Evolutionary conservation across 2,113 vertebrate species (phyloP).

Genomic region (Mobula birostris): DNA sequence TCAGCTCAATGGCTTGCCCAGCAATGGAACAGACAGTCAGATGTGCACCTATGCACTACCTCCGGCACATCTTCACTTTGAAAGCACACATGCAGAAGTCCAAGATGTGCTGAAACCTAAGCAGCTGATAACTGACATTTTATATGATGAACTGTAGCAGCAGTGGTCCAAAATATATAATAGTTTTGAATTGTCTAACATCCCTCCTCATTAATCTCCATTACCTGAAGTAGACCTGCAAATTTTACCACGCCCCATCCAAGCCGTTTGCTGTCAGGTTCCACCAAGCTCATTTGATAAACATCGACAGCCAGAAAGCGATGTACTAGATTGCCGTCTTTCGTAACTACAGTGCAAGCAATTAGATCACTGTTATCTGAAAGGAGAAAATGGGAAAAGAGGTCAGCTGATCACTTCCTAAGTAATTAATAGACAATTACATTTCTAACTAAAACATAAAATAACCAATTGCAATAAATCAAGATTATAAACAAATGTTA

Average conservation of each 20-base stretch:
- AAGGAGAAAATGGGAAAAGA: constrained; percentile 23
- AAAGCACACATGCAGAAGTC: no score
- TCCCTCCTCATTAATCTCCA: neutral
- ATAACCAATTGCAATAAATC: neutral
- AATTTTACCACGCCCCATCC: constrained; percentile 98
- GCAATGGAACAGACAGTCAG: no score
- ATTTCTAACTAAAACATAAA: neutral
- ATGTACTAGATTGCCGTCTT: constrained; percentile 84
- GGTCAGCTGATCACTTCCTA: neutral
- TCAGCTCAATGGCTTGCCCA: no score
- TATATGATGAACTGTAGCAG: neutral
- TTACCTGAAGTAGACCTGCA: constrained; percentile 86
- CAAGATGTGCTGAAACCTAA: no score
- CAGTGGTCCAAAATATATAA: neutral
- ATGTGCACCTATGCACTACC: no score
- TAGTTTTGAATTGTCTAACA: neutral
- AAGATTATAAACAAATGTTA: neutral
- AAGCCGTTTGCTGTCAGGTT: constrained; percentile 85
- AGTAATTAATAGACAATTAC: neutral
- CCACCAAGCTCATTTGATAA: constrained; percentile 97
- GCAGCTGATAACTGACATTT: no score
- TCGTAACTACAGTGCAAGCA: constrained; percentile 88
- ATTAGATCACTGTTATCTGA: constrained; percentile 96
- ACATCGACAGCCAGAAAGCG: constrained; percentile 91
- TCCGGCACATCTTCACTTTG: no score